phyloP scores from a whole-genome alignment of 2,797 vertebrate species.

The Buceros bicornis region DNA sequence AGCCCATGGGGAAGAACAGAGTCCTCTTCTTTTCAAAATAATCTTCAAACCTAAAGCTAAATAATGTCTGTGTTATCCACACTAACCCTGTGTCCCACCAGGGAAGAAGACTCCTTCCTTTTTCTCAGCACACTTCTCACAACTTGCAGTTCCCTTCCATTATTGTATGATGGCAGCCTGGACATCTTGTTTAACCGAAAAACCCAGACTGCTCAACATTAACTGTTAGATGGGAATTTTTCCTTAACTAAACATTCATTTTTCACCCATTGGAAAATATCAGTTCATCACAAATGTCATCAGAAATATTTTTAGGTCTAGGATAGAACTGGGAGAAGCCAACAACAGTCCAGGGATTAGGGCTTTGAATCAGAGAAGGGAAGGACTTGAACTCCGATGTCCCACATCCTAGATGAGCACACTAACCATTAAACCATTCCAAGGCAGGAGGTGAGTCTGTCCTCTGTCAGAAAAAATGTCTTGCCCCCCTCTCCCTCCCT shows the following conservation, averaged over 20 bases:
- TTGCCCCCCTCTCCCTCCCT: not conserved
- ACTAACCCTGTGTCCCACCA: not conserved
- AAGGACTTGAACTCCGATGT: slow-evolving; percentile 44
- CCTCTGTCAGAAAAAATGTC: slow-evolving; percentile 24
- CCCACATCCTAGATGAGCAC: slow-evolving; percentile 3
- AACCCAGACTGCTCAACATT: not conserved
- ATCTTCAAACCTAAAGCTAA: not conserved
- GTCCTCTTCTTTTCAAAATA: not conserved
- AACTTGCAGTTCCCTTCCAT: not conserved
- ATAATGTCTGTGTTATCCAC: not conserved
- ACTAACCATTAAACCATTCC: slow-evolving; percentile 25
- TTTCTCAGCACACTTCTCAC: not conserved
- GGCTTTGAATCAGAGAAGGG: slow-evolving; percentile 41
- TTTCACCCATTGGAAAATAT: slow-evolving; percentile 41
- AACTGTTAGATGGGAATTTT: not conserved
- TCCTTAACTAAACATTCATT: not conserved
- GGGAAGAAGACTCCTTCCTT: not conserved
- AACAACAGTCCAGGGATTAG: not conserved
- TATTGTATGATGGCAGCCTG: not conserved
- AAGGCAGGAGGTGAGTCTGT: slow-evolving; percentile 30
- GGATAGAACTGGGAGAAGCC: not conserved
- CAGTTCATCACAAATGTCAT: not conserved
- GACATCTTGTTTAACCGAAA: not conserved
- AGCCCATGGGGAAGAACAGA: not conserved
- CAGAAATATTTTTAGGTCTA: not conserved